A percentile compares a stretch with the other conserved stretches of the same genome.
phyloP scores from a whole-genome alignment of 2,797 vertebrate species.

The Hafferia zeledoni region DNA sequence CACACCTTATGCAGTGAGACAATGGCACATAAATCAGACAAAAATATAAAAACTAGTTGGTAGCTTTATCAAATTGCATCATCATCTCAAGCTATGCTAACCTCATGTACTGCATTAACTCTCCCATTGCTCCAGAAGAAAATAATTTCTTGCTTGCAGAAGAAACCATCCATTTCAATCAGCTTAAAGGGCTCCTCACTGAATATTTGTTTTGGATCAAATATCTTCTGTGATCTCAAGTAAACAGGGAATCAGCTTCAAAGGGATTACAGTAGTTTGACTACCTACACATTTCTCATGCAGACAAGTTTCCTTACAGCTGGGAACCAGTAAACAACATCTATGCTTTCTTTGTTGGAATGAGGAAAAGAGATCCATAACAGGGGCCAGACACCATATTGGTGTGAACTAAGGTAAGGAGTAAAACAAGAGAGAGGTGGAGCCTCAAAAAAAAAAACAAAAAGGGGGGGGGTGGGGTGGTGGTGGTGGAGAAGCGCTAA shows the following conservation, averaged over 20 bases:
- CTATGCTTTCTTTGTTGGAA: background rate
- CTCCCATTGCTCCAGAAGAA: background rate
- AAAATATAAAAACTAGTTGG: background rate
- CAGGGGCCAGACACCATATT: background rate
- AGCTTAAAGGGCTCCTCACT: background rate
- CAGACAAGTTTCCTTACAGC: background rate
- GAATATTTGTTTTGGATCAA: slow-evolving; percentile 32
- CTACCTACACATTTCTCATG: slow-evolving; percentile 45
- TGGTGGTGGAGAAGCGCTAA: fast-evolving
- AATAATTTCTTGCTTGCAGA: background rate
- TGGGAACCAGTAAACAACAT: background rate
- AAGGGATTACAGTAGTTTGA: background rate
- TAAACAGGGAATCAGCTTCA: slow-evolving; percentile 28
- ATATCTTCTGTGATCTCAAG: background rate
- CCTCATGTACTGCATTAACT: background rate
- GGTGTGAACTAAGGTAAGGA: background rate
- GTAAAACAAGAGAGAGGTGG: background rate
- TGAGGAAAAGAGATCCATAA: background rate
- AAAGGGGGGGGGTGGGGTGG: fast-evolving
- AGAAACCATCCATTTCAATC: background rate
- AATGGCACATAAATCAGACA: background rate
- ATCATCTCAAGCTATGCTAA: background rate
- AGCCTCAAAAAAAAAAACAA: background rate
- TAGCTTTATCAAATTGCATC: background rate
- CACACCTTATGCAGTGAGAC: background rate